Base-by-base conservation (phyloP, 2,113 vertebrate genomes). In the Pandion haliaetus region DNA sequence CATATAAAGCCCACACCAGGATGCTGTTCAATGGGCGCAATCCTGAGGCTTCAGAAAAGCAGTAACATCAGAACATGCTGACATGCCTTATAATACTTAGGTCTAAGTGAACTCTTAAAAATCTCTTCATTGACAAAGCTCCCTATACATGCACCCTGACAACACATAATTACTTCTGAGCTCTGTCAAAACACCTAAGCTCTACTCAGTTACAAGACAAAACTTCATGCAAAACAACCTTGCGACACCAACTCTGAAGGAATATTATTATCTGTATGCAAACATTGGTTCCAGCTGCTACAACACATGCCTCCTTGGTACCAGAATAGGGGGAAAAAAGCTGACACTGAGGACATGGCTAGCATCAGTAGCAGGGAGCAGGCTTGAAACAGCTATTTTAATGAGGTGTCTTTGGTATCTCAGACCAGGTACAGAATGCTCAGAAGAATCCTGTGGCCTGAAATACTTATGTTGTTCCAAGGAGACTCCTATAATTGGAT, bases 361-460 rank as follows among this genome's bases (percentile, higher is more conserved):
- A 78, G 20, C 1, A 25, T 17, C 44, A 88, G 78, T 6, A 67
- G 47, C 55, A 55, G 34, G 8, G 24, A 93, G n/a, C 19, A 91
- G 54, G 10, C 49, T 17, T 67, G 10, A 86, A 72, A 28, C 0
- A 3, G 29, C 15, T 70, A n/a, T 69, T 77, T 88, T 77, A 50
- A 83, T 0, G 0, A 90, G 29, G 26, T 0, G 0, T 23, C 61
- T 84, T n/a, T 71, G 44, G 44, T 59, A 82, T 76, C 29, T 36
- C 26, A 89, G 57, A 38, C 24, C n/a, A 88, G 36, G 61, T 31
- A 80, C 14, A 44, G 29, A 45, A 4, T 25, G 28, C 71, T 82
- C 44, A 61, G 36, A 96, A 92, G 42, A 90, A 79, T 67, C 38
- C 38, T 21, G 17, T 0, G 3, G 36, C 32, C 42, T 52, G 25